Evolutionary conservation across 2,113 vertebrate genomes (phyloP), one percentile per base, ranked within the genome.

Genomic region (Phodopus roborovskii): DNA sequence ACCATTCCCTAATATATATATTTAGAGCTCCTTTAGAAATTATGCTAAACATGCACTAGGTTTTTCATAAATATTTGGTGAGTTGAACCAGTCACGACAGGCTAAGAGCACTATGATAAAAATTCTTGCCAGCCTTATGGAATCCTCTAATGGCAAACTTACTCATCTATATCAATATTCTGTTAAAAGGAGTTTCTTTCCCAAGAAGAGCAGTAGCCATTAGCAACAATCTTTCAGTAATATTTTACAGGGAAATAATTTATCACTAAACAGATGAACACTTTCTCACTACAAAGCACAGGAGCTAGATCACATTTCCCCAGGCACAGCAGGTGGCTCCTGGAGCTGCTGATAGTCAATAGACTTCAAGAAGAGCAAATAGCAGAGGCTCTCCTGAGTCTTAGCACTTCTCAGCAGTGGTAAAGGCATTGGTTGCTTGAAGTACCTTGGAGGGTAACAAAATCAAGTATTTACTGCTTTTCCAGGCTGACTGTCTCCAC

Each of bases 301-400:
- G 39, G 88, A 92, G 77, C 71, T 87, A 68, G 50, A 77, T 82
- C 77, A 56, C 82, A 94, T 90, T 90, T 96, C 81, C 66, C 58
- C 64, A 77, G 45, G 3, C 10, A 0, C 71, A 94, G 90, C 85
- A 97, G 84, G 94, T 81, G 91, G 88, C 77, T 94, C n/a, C 64
- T 26, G 71, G 92, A 96, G 77, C 85, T 50, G 75, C 15, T 60
- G 66, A 64, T n/a, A 88, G 93, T 92, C 92, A 96, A 86, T 92
- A 91, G 30, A 10, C 73, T 91, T 56, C 48, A 53, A 94, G 94
- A 85, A 94, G 81, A 96, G 87, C 95, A 97, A 95, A 93, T 78
- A 96, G 42, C 71, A 91, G 66, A 15, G 0, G 7, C 12, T 73
- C 50, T 88, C 56, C 81, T 66, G 77, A 85, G 62, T 91, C 92